These are phyloP conservation scores for Falco naumanni DNA, from an alignment of 2,797 vertebrate genomes.

Conservation along the genomic window DNA sequence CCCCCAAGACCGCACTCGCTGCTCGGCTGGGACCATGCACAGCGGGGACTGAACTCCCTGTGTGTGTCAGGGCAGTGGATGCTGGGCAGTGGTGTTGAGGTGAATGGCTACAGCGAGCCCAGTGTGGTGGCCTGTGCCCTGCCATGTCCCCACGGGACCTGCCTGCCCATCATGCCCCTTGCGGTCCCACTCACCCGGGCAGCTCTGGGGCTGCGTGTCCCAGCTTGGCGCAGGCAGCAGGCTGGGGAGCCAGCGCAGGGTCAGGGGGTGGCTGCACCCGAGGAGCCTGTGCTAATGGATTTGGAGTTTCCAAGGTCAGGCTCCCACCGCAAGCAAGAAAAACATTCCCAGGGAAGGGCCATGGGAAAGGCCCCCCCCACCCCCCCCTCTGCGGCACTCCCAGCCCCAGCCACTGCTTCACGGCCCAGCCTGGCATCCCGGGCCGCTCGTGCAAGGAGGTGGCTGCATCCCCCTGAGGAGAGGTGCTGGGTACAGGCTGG, in stretches of 20 bases:
- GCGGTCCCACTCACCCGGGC: rapidly evolving
- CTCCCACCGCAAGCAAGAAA: slow-evolving; percentile 49
- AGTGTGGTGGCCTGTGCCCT: rapidly evolving
- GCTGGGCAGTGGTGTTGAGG: neutral
- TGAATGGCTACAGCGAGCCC: neutral
- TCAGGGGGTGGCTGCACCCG: neutral
- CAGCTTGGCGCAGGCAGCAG: neutral
- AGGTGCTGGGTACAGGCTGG: neutral
- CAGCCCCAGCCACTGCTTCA: neutral
- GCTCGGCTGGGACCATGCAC: rapidly evolving
- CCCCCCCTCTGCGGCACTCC: neutral
- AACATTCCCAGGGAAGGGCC: slow-evolving; percentile 67
- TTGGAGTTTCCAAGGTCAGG: slow-evolving; percentile 50
- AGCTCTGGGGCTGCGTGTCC: rapidly evolving
- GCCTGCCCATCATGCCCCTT: neutral
- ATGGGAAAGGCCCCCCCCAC: slow-evolving; percentile 21
- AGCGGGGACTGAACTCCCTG: rapidly evolving
- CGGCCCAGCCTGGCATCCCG: slow-evolving; percentile 34
- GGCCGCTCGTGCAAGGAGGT: neutral
- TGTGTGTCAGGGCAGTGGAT: rapidly evolving
- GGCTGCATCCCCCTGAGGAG: neutral
- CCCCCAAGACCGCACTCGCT: rapidly evolving
- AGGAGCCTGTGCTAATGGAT: slow-evolving; percentile 19
- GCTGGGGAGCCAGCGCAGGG: neutral
- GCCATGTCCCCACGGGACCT: neutral